Percentiles rank a stretch among this genome's conserved stretches.
These are phyloP conservation scores for Ectemnius cavifrons DNA, from an alignment of 2,888 invertebrate species.

Conservation along the genomic window DNA sequence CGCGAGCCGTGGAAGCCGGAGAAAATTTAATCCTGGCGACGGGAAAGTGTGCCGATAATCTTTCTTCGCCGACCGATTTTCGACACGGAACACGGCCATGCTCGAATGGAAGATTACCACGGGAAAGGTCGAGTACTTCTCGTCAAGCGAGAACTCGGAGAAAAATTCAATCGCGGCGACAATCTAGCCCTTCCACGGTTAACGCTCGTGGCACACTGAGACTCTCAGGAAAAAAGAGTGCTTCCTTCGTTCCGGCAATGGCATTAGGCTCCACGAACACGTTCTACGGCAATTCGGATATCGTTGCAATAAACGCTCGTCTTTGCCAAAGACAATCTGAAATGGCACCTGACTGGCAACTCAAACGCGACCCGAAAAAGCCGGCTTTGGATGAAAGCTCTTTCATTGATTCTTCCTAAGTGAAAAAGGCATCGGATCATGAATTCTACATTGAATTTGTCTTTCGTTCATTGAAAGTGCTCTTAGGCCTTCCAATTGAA, in stretches of 20 bases:
- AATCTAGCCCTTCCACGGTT: constrained; percentile 45
- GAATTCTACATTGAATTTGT: no score
- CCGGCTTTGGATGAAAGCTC: no score
- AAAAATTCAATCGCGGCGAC: constrained; percentile 62
- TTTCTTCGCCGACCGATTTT: constrained; percentile 47
- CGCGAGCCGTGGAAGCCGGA: constrained; percentile 29
- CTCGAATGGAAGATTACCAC: constrained; percentile 21
- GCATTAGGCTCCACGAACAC: constrained; percentile 59
- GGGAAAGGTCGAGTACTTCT: constrained; percentile 45
- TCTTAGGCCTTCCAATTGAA: no score
- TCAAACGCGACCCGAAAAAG: no score
- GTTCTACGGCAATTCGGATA: constrained; percentile 60
- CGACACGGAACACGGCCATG: constrained; percentile 21
- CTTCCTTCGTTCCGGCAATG: constrained; percentile 13
- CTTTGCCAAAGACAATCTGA: not conserved
- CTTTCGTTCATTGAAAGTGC: no score
- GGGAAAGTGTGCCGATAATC: constrained; percentile 44
- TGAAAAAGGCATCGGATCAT: no score
- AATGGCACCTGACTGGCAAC: no score
- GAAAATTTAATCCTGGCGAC: constrained; percentile 49
- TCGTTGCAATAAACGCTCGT: constrained; percentile 60
- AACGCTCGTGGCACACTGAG: constrained; percentile 38
- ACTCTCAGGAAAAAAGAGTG: not conserved
- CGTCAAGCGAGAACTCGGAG: constrained; percentile 52
- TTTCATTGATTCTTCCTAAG: no score